Base-by-base conservation (phyloP, 2,113 vertebrate genomes). In the Clarias macrocephalus region DNA sequence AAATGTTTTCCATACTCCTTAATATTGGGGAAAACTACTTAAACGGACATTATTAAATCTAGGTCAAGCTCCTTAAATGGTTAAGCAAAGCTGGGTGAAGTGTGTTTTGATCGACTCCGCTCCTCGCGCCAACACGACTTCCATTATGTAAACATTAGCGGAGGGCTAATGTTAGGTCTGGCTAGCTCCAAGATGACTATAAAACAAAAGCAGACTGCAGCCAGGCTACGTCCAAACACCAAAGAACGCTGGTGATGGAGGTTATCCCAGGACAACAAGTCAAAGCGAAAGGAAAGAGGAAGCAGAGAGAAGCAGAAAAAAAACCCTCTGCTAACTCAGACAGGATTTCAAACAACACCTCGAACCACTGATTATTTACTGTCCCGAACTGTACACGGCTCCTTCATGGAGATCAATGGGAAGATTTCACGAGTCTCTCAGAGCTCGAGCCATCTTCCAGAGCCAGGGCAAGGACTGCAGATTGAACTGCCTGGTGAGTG, bases 61-160 rank as follows among this genome's bases (percentile, higher is more conserved):
- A 86, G 85, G 82, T 88, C 77, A 88, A 86, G 82, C 70, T 62
- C 89, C 85, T 87, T 90, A 88, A 88, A 90, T 88, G 89, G 85
- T 84, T 75, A 88, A 88, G 83, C 70, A 66, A 76, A 80, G 62
- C 84, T 76, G 83, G 82, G n/a, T 65, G 85, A 89, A 82, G 81
- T 75, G 83, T 70, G 72, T 87, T 85, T 87, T 87, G 85, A 88
- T 88, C 76, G 85, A 82, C 85, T 82, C 82, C 54, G 30, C 86
- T 83, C 54, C 56, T 82, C 21, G 33, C 79, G 84, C 79, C 86
- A 88, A 86, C 88, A 60, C 72, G 82, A 85, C 88, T 88, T 89
- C 88, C 83, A 84, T 88, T 89, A 89, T 86, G 90, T 91, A 91
- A 91, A 91, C 90, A 84, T 89, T 85, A 86, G 73, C 83, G 81